Base-by-base conservation (phyloP, 2,113 vertebrate genomes). In the Hiodon alosoides region DNA sequence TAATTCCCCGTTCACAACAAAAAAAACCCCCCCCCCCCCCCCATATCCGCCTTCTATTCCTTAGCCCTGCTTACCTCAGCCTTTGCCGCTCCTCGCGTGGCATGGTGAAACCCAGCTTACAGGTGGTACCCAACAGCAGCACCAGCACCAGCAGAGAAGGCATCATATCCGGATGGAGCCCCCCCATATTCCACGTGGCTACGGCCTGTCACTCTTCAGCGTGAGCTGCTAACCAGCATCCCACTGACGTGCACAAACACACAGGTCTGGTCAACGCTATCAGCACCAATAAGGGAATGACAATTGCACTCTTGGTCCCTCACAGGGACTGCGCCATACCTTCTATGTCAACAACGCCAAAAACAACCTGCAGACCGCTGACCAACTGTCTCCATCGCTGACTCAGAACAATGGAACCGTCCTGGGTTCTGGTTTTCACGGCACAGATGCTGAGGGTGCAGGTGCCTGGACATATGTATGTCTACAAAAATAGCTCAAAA, bases 61-160 rank as follows among this genome's bases (percentile, higher is more conserved):
- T 7, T 47, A 17, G 6, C 55, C 51, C 48, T 46, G 67, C 83
- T 84, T 77, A 93, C 92, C 86, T 92, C 14, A 93, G 79, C 60
- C 70, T 85, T 52, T 77, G 83, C 73, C 85, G 91, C 81, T 93
- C 92, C 66, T 92, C 90, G 57, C 77, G 73, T n/a, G 80, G 76
- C 89, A 93, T 93, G 72, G 86, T 55, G n/a, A 81, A 67, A 54
- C 83, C 87, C 1, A 83, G 81, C 61, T 79, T 73, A 69, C 77
- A 84, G 3, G 77, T 72, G 13, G 83, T 78, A 65, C 83, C 86
- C 4, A 86, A 71, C 46, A 87, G 61, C 72, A 92, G 78, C 83
- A 84, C 55, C 51, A 83, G 11, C 5, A 31, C 31, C 31, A 85
- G 80, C 74, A 86, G 78, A 57, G 78, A 69, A 0, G 78, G 72